These are phyloP conservation scores for Eulemur macaco DNA, from an alignment of 2,113 vertebrate species.

Conservation along the genomic window DNA sequence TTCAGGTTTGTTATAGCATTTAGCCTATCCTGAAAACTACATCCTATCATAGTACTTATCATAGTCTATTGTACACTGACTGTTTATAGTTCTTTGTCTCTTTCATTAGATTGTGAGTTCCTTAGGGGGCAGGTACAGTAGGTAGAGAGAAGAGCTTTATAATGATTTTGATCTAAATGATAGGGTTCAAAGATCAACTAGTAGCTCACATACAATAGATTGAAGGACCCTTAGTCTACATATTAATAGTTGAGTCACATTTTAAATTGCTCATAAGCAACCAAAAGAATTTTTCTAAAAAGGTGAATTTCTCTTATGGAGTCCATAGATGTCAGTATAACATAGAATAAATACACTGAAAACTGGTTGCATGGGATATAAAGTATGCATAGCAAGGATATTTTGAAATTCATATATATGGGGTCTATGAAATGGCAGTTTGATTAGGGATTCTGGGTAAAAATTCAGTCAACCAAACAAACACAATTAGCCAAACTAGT, in stretches of 20 bases:
- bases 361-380: not conserved
- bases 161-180: constrained; percentile 5
- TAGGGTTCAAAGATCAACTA: constrained; percentile 17
- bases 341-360: constrained; percentile 67
- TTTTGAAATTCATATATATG: constrained; percentile 51
- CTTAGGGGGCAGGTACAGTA: not conserved
- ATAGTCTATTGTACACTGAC: not conserved
- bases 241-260: not conserved
- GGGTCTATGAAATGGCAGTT: constrained; percentile 18
- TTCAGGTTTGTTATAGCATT: not conserved
- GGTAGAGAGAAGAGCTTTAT: not conserved
- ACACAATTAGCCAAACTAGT: constrained; percentile 29
- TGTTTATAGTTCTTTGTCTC: constrained; percentile 45
- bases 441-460: constrained; percentile 34
- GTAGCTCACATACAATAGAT: not conserved
- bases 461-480: constrained; percentile 1
- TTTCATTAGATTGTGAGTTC: constrained; percentile 10
- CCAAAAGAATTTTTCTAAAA: constrained; percentile 47
- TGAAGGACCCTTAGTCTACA: not conserved
- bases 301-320: constrained; percentile 73
- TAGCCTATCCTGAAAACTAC: constrained; percentile 23
- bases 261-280: constrained; percentile 30
- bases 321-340: constrained; percentile 81
- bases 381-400: constrained; percentile 18
- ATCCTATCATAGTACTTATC: not conserved